Evolutionary conservation across 2,797 vertebrate species (phyloP), one percentile per base, ranked within the genome.

Genomic region (Numenius phaeopus): DNA sequence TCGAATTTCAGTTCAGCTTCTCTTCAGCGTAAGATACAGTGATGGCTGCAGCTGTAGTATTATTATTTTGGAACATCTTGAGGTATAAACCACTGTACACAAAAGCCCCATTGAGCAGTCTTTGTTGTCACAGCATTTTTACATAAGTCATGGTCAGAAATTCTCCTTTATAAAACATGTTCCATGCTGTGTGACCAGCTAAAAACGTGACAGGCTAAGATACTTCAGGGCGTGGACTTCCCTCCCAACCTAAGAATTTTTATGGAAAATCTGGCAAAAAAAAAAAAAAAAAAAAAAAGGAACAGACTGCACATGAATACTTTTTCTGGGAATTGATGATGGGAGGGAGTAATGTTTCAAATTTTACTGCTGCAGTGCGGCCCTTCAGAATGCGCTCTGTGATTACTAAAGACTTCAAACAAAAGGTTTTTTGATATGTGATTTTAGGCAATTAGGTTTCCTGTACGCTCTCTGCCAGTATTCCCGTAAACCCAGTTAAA

Each of bases 331-430:
- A 81, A 84, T 20, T 55, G 58, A 29, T 92, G 55, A 30, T 44
- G 27, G 24, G 75, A 85, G 47, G 59, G 49, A 80, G 47, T 79
- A 52, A 58, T 44, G 66, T 66, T 95, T 93, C 90, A 80, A 4
- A 73, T 67, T 30, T 47, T 57, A 17, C 47, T 92, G 4, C 90
- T 94, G 92, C 96, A 93, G 64, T 93, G 83, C 62, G 8, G 89
- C 67, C 66, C 78, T 90, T 92, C 55, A 59, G 79, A 65, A 69
- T 44, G 62, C 0, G 1, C 49, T 83, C 26, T 42, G 39, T 86
- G 86, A 23, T 91, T 94, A 44, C 62, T 87, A 47, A 89, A 86
- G 83, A 55, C 62, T 87, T 83, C 26, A 87, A 20, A 89, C 73
- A 94, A 79, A 92, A 96, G 64, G 29, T 34, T 1, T 44, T 90